Evolutionary conservation across 2,113 vertebrate genomes (phyloP).

Genomic region (Rattus rattus): DNA sequence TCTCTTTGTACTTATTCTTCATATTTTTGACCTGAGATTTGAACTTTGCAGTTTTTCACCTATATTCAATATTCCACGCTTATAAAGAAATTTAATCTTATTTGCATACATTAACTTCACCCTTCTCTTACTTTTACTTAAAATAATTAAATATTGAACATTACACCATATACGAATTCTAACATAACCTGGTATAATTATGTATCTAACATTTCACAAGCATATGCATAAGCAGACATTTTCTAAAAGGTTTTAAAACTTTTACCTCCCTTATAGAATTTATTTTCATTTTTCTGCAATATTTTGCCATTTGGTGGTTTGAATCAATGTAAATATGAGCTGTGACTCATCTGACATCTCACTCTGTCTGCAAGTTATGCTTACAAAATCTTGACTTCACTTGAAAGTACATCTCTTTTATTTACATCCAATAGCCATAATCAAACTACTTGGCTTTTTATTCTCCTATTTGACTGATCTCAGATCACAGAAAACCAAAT

Average conservation of each 20-base stretch:
- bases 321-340: slow-evolving; percentile 27
- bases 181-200: neutral
- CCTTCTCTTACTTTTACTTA: slow-evolving; percentile 15
- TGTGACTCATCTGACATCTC: slow-evolving; percentile 37
- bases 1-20: slow-evolving; percentile 6
- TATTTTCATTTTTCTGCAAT: slow-evolving; percentile 16
- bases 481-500: slow-evolving; percentile 74
- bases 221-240: slow-evolving; percentile 14
- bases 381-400: slow-evolving; percentile 68
- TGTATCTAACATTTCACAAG: neutral
- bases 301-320: neutral
- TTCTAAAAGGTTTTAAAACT: neutral
- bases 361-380: slow-evolving; percentile 53
- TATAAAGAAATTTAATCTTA: neutral
- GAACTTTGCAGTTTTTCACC: neutral
- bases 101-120: neutral
- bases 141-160: neutral
- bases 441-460: slow-evolving; percentile 73
- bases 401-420: slow-evolving; percentile 71
- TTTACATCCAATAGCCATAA: slow-evolving; percentile 68
- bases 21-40: neutral
- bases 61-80: neutral
- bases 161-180: neutral
- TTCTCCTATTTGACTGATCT: slow-evolving; percentile 70
- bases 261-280: slow-evolving; percentile 6